Conservation (phyloP, 2,113 vertebrate species). For the Pseudopodoces humilis region DNA sequence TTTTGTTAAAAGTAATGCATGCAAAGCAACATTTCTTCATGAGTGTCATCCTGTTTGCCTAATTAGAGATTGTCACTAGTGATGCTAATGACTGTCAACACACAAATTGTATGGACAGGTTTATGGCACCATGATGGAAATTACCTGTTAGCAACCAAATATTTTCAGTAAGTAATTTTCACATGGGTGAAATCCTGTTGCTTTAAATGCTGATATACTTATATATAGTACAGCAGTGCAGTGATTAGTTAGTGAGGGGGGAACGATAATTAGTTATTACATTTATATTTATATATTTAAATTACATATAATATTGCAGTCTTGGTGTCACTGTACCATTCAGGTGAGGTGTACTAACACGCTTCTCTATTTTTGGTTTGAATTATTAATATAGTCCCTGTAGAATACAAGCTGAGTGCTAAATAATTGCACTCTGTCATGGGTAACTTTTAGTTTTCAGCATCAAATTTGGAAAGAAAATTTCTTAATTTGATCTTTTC, state of each 20-base stretch:
- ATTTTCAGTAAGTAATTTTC: slow-evolving; percentile 21
- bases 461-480: not conserved
- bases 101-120: not conserved
- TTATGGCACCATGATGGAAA: not conserved
- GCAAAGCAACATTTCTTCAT: not conserved
- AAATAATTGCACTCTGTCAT: not conserved
- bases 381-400: not conserved
- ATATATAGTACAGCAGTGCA: not conserved
- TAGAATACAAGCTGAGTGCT: not conserved
- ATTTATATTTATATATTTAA: not conserved
- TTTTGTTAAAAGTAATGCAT: not conserved
- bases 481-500: not conserved
- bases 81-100: not conserved
- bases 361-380: not conserved
- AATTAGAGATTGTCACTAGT: not conserved
- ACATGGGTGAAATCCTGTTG: not conserved
- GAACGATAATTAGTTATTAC: too few relatives aligned
- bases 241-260: not conserved
- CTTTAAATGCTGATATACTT: not conserved
- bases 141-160: not conserved
- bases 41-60: not conserved
- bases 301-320: not conserved
- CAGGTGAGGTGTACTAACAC: not conserved
- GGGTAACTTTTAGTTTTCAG: not conserved
- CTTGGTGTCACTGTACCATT: not conserved